Percentiles rank a stretch among this genome's conserved stretches.
Conservation (phyloP, 2,113 vertebrate genomes). For the Rhynchomys soricoides region DNA sequence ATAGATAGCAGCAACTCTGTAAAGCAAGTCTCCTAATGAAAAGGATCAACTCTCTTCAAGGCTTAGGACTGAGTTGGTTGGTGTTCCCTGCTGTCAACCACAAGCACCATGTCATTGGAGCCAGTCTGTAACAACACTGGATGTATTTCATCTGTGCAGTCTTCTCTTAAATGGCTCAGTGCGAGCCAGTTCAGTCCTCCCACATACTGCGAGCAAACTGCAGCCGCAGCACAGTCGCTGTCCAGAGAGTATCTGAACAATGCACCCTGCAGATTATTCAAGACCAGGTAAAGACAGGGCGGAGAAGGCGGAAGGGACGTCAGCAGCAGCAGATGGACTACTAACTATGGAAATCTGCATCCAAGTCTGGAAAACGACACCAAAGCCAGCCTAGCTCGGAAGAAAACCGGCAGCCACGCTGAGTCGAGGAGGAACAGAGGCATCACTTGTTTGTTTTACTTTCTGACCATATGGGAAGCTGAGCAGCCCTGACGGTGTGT, state of each 20-base stretch:
- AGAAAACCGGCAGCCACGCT: background rate
- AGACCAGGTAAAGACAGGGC: background rate
- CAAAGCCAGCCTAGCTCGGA: background rate
- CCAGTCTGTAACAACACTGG: background rate
- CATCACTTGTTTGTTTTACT: background rate
- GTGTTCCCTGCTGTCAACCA: background rate
- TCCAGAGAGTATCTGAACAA: background rate
- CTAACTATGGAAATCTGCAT: constrained; percentile 22
- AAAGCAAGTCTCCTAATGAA: background rate
- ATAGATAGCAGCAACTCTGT: background rate
- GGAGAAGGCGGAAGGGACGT: background rate
- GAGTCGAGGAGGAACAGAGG: background rate
- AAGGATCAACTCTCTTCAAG: background rate
- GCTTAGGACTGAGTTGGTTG: background rate
- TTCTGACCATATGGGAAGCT: background rate
- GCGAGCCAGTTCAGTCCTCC: background rate
- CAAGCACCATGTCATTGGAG: background rate
- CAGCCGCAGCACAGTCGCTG: background rate
- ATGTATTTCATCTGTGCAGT: constrained; percentile 1
- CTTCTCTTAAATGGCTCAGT: background rate
- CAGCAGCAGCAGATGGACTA: background rate
- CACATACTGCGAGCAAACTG: background rate
- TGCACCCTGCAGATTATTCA: constrained; percentile 22
- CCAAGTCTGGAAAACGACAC: background rate
- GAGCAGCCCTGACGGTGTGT: background rate